Evolutionary conservation across 2,797 vertebrate genomes (phyloP).

Genomic region (Spondyliosoma cantharus): DNA sequence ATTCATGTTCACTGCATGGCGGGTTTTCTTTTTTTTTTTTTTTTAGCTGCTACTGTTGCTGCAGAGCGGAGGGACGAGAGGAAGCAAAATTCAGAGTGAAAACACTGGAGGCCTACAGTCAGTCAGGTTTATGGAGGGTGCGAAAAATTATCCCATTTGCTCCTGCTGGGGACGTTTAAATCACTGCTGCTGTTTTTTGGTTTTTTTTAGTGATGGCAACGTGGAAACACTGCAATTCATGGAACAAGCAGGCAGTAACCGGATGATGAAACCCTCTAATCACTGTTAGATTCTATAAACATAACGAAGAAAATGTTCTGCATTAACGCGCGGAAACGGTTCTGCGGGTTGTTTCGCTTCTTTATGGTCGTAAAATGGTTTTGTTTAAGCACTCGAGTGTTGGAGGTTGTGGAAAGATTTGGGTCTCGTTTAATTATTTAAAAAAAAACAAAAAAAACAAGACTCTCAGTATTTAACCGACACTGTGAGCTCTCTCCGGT

Average conservation of each 20-base stretch:
- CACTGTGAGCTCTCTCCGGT: too few species aligned
- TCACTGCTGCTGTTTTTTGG: slow-evolving; percentile 1
- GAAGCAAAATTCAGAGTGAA: not conserved
- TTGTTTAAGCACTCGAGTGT: not conserved
- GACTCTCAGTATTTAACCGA: not conserved
- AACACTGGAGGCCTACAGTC: not conserved
- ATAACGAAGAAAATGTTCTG: not conserved
- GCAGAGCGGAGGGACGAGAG: slow-evolving; percentile 11
- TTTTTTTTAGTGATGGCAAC: not conserved
- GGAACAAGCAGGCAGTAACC: not conserved
- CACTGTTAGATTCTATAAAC: too few species aligned
- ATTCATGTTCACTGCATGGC: not conserved
- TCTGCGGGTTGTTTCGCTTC: too few species aligned
- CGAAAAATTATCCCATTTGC: not conserved
- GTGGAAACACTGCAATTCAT: not conserved
- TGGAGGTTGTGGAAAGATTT: not conserved
- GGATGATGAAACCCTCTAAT: not conserved
- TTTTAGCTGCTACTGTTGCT: not conserved
- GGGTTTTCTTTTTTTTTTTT: not conserved
- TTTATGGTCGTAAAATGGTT: not conserved
- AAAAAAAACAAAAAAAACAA: not conserved
- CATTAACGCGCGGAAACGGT: not conserved
- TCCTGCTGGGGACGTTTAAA: not conserved
- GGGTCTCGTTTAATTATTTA: not conserved
- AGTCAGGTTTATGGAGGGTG: not conserved